Evolutionary conservation across 1,140 invertebrate species (phyloP), one percentile per base, ranked within the genome.

Genomic region (Amphibalanus amphitrite): DNA sequence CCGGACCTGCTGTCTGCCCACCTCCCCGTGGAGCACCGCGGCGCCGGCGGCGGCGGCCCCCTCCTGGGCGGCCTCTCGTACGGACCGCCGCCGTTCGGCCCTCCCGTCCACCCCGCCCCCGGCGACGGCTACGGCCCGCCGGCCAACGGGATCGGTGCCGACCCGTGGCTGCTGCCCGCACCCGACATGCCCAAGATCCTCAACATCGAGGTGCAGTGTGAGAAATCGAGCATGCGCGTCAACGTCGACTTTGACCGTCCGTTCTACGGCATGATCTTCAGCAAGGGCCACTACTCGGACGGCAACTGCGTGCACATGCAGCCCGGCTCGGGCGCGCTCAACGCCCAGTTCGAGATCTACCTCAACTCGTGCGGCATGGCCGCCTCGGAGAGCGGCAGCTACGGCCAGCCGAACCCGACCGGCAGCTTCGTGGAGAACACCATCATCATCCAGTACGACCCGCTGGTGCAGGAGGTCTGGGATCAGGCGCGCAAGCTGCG

Each of bases 201-300:
- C 79, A 89, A 92, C 77, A 80, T 95, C 47, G 74, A 76, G 73
- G 93, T 96, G 67, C 92, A 95, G 79, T 96, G 93, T 80, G 93
- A 95, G 80, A 96, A 95, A 80, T 94, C 92, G 59, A 90, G 92
- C 78, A 95, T 96, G 92, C 83, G 92, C 30, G 92, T 95, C 15
- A 93, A 93, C 79, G 92, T 96, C 76, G 92, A 95, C 79, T 96
- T 96, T 81, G 93, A 95, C 78, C 83, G 92, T 26, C 93, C 93
- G 0, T 96, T 96, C 82, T 94, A 95, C 80, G 93, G 93, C 8
- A 93, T 95, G 88, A 93, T 96, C 75, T 96, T 96, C 84, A 93
- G 91, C 71, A 95, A 95, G 81, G 76, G 76, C 3, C 75, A 74
- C 71, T 77, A 75, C 73, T 76, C 74, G 74, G 75, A 76, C 65